Conservation (phyloP, 2,888 invertebrate species). For the Dioctria linearis region DNA sequence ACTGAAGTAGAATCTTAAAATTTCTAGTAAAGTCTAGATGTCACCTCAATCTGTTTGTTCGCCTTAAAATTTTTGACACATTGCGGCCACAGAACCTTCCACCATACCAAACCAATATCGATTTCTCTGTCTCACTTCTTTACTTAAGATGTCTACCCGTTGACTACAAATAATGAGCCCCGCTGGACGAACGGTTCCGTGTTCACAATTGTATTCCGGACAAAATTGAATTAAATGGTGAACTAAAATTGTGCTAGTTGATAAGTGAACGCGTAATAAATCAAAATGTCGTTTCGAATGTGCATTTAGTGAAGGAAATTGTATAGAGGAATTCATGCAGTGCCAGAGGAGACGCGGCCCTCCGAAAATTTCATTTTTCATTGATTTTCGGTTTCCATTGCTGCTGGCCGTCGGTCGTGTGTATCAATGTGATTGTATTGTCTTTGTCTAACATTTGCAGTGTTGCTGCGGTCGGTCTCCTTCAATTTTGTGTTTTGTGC, state of each 20-base stretch:
- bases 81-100: background rate
- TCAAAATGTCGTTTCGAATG: background rate
- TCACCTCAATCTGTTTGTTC: background rate
- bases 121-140: constrained; percentile 25
- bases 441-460: constrained; percentile 41
- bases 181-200: constrained; percentile 14
- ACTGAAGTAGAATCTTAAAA: no score
- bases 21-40: background rate
- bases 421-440: constrained; percentile 31
- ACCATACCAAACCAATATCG: constrained; percentile 28
- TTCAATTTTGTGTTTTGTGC: constrained; percentile 47
- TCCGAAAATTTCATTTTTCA: constrained; percentile 45
- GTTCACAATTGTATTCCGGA: constrained; percentile 19
- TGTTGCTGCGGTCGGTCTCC: background rate
- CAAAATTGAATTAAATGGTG: constrained; percentile 20
- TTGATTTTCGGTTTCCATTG: constrained; percentile 52
- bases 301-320: constrained; percentile 1
- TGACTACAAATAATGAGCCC: constrained; percentile 45
- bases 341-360: constrained; percentile 44
- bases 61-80: constrained; percentile 31
- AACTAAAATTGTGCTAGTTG: background rate
- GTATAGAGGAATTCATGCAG: constrained; percentile 25
- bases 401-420: constrained; percentile 13
- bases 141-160: constrained; percentile 38
- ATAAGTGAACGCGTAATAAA: background rate